These are phyloP conservation scores for Lithophane socia DNA, from an alignment of 2,888 invertebrate genomes.

Conservation along the genomic window DNA sequence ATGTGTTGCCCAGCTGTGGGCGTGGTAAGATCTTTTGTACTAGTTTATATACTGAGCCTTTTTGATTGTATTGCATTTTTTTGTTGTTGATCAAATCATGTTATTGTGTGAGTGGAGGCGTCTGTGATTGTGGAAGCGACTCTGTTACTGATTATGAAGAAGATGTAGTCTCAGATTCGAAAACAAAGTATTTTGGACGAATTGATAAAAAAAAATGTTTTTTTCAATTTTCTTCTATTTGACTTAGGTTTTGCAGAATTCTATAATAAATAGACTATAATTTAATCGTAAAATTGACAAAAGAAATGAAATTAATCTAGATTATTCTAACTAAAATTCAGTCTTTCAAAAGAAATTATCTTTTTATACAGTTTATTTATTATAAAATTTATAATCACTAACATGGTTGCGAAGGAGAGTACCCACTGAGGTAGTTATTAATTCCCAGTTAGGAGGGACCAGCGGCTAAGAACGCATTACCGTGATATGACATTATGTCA, in stretches of 20 bases:
- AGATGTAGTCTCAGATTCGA: not conserved
- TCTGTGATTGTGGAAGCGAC: conserved; percentile 29
- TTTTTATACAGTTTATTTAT: conserved; percentile 7
- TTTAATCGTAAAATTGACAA: conserved; percentile 16
- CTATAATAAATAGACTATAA: conserved; percentile 1
- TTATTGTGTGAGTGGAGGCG: conserved; percentile 66
- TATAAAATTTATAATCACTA: conserved; percentile 35
- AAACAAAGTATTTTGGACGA: not conserved
- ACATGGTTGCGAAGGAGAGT: conserved; percentile 13
- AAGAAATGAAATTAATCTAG: conserved; percentile 29
- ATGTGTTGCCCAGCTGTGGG: conserved; percentile 46
- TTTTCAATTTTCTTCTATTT: conserved; percentile 2
- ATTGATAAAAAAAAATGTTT: not conserved
- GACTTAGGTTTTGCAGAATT: conserved; percentile 8
- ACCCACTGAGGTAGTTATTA: conserved; percentile 30
- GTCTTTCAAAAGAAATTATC: not conserved
- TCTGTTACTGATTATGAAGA: conserved; percentile 36
- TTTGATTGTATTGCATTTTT: conserved; percentile 78
- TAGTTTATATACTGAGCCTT: conserved; percentile 73
- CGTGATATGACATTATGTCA: conserved; percentile 12
- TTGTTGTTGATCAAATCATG: conserved; percentile 79
- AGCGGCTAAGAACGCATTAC: not conserved
- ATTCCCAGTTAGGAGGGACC: conserved; percentile 47
- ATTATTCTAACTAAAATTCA: conserved; percentile 10
- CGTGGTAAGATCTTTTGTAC: conserved; percentile 68